phyloP scores from a whole-genome alignment of 2,797 vertebrate genomes.

The Aulostomus chinensis region DNA sequence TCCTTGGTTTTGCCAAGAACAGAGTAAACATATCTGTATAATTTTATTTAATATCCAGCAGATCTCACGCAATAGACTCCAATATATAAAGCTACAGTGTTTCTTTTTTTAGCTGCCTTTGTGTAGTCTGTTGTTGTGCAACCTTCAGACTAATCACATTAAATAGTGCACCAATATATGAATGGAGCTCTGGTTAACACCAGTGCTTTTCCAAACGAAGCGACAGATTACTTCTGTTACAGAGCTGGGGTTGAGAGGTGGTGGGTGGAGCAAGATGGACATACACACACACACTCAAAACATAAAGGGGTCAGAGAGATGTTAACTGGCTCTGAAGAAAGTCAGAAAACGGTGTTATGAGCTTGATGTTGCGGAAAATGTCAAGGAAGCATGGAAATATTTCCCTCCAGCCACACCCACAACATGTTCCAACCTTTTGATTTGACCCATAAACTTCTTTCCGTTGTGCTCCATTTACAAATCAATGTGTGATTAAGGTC shows the following conservation, averaged over 20 bases:
- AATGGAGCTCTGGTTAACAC: conserved; percentile 36
- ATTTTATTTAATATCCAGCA: conserved; percentile 5
- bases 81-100: conserved; percentile 15
- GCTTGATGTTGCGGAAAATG: too few relatives aligned
- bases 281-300: conserved; percentile 18
- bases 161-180: conserved; percentile 36
- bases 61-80: conserved; percentile 6
- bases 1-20: too few relatives aligned
- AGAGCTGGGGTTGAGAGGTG: not conserved
- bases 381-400: too few relatives aligned
- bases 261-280: too few relatives aligned
- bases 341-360: too few relatives aligned
- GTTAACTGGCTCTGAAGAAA: not conserved
- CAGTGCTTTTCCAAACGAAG: conserved; percentile 42
- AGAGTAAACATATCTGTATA: too few relatives aligned
- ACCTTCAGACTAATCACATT: conserved; percentile 46
- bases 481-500: too few relatives aligned
- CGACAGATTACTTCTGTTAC: conserved; percentile 34
- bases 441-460: too few relatives aligned
- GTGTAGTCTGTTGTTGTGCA: conserved; percentile 17
- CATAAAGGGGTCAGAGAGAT: conserved; percentile 29
- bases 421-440: too few relatives aligned
- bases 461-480: too few relatives aligned
- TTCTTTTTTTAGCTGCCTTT: conserved; percentile 8
- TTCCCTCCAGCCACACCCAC: too few relatives aligned